Evolutionary conservation across 2,113 vertebrate genomes (phyloP), one percentile per base, ranked within the genome.

Genomic region (Protobothrops flavoviridis): DNA sequence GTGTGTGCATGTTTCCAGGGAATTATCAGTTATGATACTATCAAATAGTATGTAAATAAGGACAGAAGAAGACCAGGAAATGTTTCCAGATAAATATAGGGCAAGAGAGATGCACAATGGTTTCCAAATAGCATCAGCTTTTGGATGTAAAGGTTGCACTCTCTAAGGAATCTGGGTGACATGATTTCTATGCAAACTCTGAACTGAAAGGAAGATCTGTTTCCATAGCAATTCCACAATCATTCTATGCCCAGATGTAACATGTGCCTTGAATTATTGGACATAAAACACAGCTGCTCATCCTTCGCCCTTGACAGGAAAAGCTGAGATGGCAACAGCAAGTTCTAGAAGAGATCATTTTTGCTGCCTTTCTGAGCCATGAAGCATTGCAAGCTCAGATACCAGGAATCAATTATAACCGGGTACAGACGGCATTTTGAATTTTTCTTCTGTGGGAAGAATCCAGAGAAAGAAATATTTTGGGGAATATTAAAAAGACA

Each of bases 221-320:
- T 97, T 97, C 97, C 96, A 95, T 96, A 96, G 96, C 94, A 95
- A 97, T 97, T 96, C 50, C 90, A 90, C 56, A 95, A 94, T 90
- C 93, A 91, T 81, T 91, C 91, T 48, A 85, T 94, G 90, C 92
- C 91, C 96, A 94, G 92, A 93, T 94, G 50, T 86, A 95, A 55
- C 87, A 91, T 53, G 43, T 91, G 24, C 61, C 89, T 81, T 55
- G 0, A 91, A 24, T 93, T 95, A 69, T 94, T 89, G 85, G 88
- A 94, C 90, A 93, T 53, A 93, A 92, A 96, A 94, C 61, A 91
- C 50, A 21, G 92, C 91, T 92, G 56, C 91, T 92, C 64, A 91
- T 64, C 69, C 87, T 69, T 86, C 89, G 26, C 39, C 91, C 9
- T 59, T 59, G 88, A 95, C 88, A 59, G 93, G 48, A 93, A 89